Base-by-base conservation (phyloP, 2,797 vertebrate genomes). In the Bryconaethiops microstoma region DNA sequence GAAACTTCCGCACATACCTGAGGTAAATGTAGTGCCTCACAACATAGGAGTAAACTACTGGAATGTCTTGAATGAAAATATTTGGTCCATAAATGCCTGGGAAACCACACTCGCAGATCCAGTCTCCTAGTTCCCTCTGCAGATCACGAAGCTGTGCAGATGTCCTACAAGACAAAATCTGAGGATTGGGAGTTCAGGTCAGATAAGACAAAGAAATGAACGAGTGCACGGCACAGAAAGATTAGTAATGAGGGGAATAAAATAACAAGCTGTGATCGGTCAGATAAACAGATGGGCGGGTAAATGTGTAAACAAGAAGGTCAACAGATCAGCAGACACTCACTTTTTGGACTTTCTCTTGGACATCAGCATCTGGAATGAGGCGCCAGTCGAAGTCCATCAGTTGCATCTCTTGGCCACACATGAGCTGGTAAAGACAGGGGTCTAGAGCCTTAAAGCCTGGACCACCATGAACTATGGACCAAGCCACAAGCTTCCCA, bases 401-500 rank as follows among this genome's bases (percentile, higher is more conserved):
- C 67, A 93, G 69, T 14, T 82, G 75, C 7, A 80, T 77, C 78
- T 81, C 85, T 40, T 89, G 86, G 21, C 87, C 85, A 80, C 92
- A 93, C 91, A 94, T 91, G 57, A 93, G 39, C 89, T 92, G 85
- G 82, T 88, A 94, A 6, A 93, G 79, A 1, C 81, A 83, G 52
- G 90, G 87, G 67, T 94, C 91, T 8, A 93, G 84, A 85, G 86
- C 91, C 9, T 83, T 78, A 5, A 90, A 88, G 45, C 92, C 93
- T 19, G 89, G 91, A 13, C 93, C 92, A 0, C 91, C 90, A 0
- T 93, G 92, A 87, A 84, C 76, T 72, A 93, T 55, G 0, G 91
- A 93, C 92, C 92, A 93, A 67, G 91, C 92, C 82, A 92, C 89
- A 57, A 94, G 85, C 84, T 92, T 84, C 0, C 91, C 92, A 0